Percentiles rank a stretch among this genome's conserved stretches.
phyloP scores from a whole-genome alignment of 2,888 invertebrate genomes.

The Hydroisotoma schaefferi region DNA sequence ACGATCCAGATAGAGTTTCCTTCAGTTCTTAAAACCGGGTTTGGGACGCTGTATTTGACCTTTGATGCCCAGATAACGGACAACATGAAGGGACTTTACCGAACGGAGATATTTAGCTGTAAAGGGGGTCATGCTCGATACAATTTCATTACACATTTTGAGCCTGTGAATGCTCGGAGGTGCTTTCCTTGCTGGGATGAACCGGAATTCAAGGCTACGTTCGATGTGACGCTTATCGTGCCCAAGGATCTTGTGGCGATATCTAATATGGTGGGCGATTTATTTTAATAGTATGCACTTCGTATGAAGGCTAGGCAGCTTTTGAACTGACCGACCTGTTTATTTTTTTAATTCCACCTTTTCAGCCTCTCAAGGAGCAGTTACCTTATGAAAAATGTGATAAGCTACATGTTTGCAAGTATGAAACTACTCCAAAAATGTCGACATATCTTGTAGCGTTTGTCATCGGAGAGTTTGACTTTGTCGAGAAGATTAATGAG shows the following conservation, averaged over 20 bases:
- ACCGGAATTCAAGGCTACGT: conserved; percentile 92
- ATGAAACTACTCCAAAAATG: conserved; percentile 62
- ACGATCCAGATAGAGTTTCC: conserved; percentile 66
- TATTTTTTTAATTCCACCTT: conserved; percentile 6
- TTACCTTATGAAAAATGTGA: conserved; percentile 50
- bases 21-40: conserved; percentile 59
- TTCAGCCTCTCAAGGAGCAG: conserved; percentile 53
- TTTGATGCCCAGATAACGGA: conserved; percentile 83
- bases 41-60: conserved; percentile 59
- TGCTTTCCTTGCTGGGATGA: conserved; percentile 38
- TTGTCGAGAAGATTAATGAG: conserved; percentile 54
- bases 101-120: conserved; percentile 71
- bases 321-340: not conserved
- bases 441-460: conserved; percentile 60
- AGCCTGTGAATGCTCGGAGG: conserved; percentile 73
- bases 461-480: conserved; percentile 60
- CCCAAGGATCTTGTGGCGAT: conserved; percentile 78
- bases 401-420: conserved; percentile 62
- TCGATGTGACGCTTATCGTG: conserved; percentile 80
- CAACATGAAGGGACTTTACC: conserved; percentile 89
- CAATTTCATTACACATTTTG: conserved; percentile 88
- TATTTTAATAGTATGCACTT: no score
- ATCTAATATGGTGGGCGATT: conserved; percentile 87
- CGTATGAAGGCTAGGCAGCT: no score
- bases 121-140: conserved; percentile 69